Conservation (phyloP, 1,140 invertebrate genomes). For the Mizuhopecten yessoensis region DNA sequence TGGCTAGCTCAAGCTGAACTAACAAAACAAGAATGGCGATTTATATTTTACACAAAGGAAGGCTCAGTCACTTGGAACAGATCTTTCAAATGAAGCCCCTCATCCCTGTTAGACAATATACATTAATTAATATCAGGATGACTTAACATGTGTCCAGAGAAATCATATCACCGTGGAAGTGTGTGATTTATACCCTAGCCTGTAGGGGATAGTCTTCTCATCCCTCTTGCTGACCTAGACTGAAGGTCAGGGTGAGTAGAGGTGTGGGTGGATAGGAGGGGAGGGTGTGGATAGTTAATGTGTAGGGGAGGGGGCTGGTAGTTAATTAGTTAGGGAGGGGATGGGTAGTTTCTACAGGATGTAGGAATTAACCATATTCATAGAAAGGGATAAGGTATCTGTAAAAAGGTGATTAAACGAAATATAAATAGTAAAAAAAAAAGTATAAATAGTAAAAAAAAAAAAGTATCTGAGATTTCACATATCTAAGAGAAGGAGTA, state of each 20-base stretch:
- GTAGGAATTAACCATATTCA: no score
- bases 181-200: not conserved
- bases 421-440: no score
- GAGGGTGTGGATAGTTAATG: no score
- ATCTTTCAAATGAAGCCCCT: slow-evolving; percentile 19
- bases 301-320: no score
- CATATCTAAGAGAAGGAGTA: no score
- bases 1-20: not conserved
- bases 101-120: slow-evolving; percentile 27
- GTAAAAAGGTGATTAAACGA: no score
- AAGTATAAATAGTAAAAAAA: no score
- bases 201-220: not conserved
- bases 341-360: no score
- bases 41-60: not conserved
- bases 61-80: not conserved
- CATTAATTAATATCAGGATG: slow-evolving; percentile 14
- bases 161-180: not conserved
- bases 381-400: not conserved
- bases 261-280: no score
- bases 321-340: no score
- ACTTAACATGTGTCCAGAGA: slow-evolving; percentile 26
- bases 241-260: not conserved
- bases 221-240: not conserved
- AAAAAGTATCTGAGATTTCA: no score
- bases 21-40: not conserved